Evolutionary conservation across 2,888 invertebrate genomes (phyloP).

Genomic region (Micropterix aruncella): DNA sequence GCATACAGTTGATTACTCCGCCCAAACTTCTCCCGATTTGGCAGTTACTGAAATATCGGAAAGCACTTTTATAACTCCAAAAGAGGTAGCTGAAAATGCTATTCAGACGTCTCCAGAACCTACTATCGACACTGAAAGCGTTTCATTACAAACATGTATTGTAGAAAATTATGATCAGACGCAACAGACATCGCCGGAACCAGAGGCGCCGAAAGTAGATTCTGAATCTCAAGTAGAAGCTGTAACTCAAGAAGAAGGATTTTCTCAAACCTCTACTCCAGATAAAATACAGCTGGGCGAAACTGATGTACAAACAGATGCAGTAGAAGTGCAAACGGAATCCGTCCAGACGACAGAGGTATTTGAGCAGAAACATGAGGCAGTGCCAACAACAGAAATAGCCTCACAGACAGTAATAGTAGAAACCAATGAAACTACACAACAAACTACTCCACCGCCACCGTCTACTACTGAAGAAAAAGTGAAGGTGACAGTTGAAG

Average conservation of each 20-base stretch:
- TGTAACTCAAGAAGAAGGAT: slow-evolving; percentile 26
- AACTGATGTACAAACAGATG: slow-evolving; percentile 28
- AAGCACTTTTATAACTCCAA: slow-evolving; percentile 34
- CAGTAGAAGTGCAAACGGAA: slow-evolving; percentile 36
- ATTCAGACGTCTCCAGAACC: slow-evolving; percentile 48
- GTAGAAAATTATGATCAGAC: slow-evolving; percentile 31
- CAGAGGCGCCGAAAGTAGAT: slow-evolving; percentile 22
- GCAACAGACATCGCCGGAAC: slow-evolving; percentile 29
- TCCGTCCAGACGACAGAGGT: background rate
- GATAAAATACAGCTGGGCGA: slow-evolving; percentile 18
- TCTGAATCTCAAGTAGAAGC: slow-evolving; percentile 24
- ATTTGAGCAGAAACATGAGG: background rate
- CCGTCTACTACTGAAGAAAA: slow-evolving; percentile 14
- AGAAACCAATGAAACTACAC: slow-evolving; percentile 13
- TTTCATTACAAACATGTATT: slow-evolving; percentile 5
- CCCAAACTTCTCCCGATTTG: slow-evolving; percentile 44
- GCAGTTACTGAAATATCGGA: slow-evolving; percentile 23
- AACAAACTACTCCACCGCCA: slow-evolving; percentile 10
- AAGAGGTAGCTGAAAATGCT: slow-evolving; percentile 29
- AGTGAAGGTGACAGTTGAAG: slow-evolving; percentile 17
- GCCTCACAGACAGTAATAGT: slow-evolving; percentile 13
- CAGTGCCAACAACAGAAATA: slow-evolving; percentile 8
- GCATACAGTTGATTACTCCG: slow-evolving; percentile 37
- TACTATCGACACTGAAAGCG: slow-evolving; percentile 14
- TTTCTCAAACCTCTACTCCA: slow-evolving; percentile 33